Base-by-base conservation (phyloP, 2,797 vertebrate species). In the Poecilia gillii region DNA sequence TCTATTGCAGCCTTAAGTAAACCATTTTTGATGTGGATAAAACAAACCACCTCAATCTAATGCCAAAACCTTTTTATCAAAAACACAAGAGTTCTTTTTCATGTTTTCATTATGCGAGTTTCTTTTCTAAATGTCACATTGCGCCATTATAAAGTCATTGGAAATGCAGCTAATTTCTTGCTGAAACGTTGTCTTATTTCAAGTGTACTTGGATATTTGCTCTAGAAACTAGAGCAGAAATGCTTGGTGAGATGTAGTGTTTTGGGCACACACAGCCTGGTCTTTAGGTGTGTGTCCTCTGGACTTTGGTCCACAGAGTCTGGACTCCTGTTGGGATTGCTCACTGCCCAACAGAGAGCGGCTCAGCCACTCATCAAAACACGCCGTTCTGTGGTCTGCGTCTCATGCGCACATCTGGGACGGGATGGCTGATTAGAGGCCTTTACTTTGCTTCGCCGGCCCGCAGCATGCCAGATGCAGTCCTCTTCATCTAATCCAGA, bases 341-440 rank as follows among this genome's bases (percentile, higher is more conserved):
- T 87, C 85, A 72, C 71, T 47, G 73, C 76, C 80, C 11, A 55
- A 79, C 79, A 70, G 14, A 53, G 76, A 74, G 59, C 39, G 59
- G 74, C 33, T 62, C 46, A 88, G 80, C 55, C 33, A 64, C 7
- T 47, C 71, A 79, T 82, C 64, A 49, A 57, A 78, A 75, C 46
- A 80, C 74, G 39, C 47, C 43, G 74, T 47, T 53, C 72, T 28
- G 76, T 55, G 78, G 76, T 79, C 11, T 78, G 25, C 49, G 74
- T 74, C 39, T 80, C 23, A 23, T 59, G 72, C 55, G 59, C 71
- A 81, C 28, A 45, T 74, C 75, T 72, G 72, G 12, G 1, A 39
- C 72, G 71, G 62, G 72, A 81, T 43, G 53, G 74, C 71, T 81
- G 81, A 85, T 87, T 78, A 87, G 81, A 90, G 81, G 77, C 75